Evolutionary conservation across 2,113 vertebrate genomes (phyloP).

Genomic region (Porphyrio hochstetteri): DNA sequence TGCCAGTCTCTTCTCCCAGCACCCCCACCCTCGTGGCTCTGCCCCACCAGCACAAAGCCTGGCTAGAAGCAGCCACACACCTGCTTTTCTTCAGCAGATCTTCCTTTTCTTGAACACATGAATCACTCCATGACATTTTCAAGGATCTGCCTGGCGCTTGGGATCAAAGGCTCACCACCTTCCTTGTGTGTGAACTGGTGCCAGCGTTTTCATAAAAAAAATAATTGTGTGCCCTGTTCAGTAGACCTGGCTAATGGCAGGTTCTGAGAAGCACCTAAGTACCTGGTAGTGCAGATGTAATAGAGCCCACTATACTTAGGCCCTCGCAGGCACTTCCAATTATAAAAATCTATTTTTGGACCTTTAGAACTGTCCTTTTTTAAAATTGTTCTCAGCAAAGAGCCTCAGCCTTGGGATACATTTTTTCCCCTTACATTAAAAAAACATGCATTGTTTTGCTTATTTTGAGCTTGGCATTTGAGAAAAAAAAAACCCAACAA

Average conservation of each 20-base stretch:
- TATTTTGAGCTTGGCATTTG: constrained; percentile 10
- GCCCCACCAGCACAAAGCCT: neutral
- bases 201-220: constrained; percentile 41
- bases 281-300: constrained; percentile 46
- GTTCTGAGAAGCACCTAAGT: constrained; percentile 61
- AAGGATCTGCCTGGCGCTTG: neutral
- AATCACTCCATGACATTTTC: constrained; percentile 63
- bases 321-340: constrained; percentile 48
- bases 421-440: neutral
- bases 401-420: neutral
- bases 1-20: neutral
- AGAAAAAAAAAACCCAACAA: neutral
- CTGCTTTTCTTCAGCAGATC: constrained; percentile 56
- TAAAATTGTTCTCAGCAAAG: constrained; percentile 13
- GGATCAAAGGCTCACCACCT: constrained; percentile 60
- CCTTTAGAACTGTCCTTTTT: constrained; percentile 24
- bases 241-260: constrained; percentile 61
- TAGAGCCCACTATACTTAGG: constrained; percentile 52
- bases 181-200: constrained; percentile 26
- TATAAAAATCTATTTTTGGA: constrained; percentile 51
- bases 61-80: neutral
- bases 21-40: neutral
- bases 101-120: constrained; percentile 42
- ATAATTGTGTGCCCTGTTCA: constrained; percentile 11
- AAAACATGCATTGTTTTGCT: neutral